phyloP scores from a whole-genome alignment of 2,797 vertebrate species.

The Acanthiza pusilla region DNA sequence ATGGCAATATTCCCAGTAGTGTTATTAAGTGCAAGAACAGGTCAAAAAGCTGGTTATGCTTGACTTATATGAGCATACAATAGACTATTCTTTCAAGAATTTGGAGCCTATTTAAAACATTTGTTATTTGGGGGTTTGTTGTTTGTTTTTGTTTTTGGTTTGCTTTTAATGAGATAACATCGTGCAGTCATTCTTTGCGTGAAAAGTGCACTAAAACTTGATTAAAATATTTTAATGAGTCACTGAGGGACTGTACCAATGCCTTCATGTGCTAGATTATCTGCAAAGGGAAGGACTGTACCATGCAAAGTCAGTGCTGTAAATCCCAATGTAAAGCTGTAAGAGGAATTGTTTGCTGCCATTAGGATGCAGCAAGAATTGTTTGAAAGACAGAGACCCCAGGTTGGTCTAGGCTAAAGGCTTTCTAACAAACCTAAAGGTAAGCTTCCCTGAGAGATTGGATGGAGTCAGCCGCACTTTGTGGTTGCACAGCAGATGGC shows the following conservation, averaged over 20 bases:
- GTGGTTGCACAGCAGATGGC: not conserved
- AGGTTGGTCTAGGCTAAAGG: not conserved
- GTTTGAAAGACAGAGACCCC: not conserved
- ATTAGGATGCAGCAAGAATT: not conserved
- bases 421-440: not conserved
- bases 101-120: not conserved
- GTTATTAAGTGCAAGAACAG: not conserved
- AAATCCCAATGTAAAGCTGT: not conserved
- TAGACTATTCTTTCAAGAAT: not conserved
- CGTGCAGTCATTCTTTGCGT: not conserved
- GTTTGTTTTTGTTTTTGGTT: not conserved
- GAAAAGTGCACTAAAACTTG: not conserved
- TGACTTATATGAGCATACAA: not conserved
- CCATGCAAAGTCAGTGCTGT: not conserved
- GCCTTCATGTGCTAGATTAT: not conserved
- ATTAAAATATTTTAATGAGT: constrained; percentile 42
- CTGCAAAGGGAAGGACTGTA: not conserved
- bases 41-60: not conserved
- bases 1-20: not conserved
- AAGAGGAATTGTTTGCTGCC: not conserved
- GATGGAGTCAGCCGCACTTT: not conserved
- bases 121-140: not conserved
- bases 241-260: constrained; percentile 17
- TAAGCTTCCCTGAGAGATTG: not conserved
- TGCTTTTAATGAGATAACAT: not conserved